Conservation (phyloP, 2,113 vertebrate species). For the Lampris incognitus region DNA sequence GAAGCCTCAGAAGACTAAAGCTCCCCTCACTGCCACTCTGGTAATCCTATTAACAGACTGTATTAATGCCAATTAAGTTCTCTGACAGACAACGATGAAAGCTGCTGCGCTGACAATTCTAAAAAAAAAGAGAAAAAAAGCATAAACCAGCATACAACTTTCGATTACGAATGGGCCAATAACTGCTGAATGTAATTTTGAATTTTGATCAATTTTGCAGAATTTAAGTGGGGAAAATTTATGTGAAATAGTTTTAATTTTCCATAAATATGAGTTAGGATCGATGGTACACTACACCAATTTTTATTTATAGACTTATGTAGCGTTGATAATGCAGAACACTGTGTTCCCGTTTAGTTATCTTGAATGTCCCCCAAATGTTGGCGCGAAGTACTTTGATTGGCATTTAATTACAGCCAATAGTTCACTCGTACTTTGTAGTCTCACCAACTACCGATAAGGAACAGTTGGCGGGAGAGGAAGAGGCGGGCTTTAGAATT, state of each 20-base stretch:
- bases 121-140: conserved; percentile 7
- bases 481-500: conserved; percentile 18
- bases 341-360: not conserved
- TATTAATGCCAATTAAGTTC: conserved; percentile 64
- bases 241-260: too few relatives aligned
- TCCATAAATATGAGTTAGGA: too few relatives aligned
- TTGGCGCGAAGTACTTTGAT: not conserved
- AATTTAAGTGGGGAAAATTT: too few relatives aligned
- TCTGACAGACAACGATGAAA: conserved; percentile 27
- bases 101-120: conserved; percentile 40
- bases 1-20: conserved; percentile 44
- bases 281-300: too few relatives aligned
- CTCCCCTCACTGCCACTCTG: conserved; percentile 24
- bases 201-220: too few relatives aligned
- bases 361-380: not conserved
- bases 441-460: conserved; percentile 54
- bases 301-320: too few relatives aligned
- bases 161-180: too few relatives aligned
- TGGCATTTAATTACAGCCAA: conserved; percentile 38
- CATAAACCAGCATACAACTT: too few relatives aligned
- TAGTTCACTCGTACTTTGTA: rapidly evolving
- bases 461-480: conserved; percentile 70
- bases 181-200: too few relatives aligned
- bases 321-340: too few relatives aligned
- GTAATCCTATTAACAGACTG: conserved; percentile 78